Evolutionary conservation across 2,113 vertebrate genomes (phyloP).

Genomic region (Nyctibius bracteatus): DNA sequence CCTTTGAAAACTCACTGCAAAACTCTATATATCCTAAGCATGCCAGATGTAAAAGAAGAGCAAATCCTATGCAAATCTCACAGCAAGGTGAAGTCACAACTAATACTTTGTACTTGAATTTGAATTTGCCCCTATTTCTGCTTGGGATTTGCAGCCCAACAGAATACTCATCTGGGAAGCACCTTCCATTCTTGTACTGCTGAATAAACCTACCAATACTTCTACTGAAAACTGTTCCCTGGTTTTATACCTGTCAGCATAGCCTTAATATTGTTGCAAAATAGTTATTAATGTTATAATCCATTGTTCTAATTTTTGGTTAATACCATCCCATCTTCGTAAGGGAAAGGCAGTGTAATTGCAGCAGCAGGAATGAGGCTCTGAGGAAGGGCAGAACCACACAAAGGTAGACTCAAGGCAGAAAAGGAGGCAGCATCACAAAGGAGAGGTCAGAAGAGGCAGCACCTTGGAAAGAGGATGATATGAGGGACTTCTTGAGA

Average conservation of each 20-base stretch:
- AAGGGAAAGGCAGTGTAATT: neutral
- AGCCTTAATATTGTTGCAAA: neutral
- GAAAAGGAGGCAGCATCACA: neutral
- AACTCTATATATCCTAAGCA: neutral
- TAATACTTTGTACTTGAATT: neutral
- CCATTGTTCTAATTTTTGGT: neutral
- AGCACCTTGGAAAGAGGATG: neutral
- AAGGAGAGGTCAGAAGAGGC: neutral
- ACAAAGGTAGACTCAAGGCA: neutral
- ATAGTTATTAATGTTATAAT: neutral
- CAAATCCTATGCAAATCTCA: neutral
- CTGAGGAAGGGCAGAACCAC: neutral
- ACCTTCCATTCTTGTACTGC: neutral
- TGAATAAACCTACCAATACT: neutral
- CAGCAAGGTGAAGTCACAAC: neutral
- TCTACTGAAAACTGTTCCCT: neutral
- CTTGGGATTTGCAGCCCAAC: neutral
- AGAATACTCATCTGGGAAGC: neutral
- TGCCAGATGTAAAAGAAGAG: neutral
- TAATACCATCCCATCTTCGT: neutral
- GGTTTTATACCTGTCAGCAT: neutral
- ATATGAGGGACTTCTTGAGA: neutral
- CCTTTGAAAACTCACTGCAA: neutral
- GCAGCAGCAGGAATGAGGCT: neutral
- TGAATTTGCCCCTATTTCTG: neutral